Percentiles rank a stretch among this genome's conserved stretches.
phyloP scores from a whole-genome alignment of 2,797 vertebrate species.

The Adrianichthys oophorus region DNA sequence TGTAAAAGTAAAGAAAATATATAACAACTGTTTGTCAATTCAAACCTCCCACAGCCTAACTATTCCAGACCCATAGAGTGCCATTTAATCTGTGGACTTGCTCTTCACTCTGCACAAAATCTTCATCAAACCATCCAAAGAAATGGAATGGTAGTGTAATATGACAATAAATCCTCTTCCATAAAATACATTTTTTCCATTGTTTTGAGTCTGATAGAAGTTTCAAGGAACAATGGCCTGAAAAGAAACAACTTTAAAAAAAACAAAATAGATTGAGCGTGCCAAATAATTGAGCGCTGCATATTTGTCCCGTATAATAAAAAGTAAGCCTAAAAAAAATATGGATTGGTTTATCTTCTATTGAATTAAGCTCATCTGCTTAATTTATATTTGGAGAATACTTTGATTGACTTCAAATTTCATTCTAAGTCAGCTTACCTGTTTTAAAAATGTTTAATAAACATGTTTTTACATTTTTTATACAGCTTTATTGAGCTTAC shows the following conservation, averaged over 20 bases:
- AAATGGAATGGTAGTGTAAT: slow-evolving; percentile 36
- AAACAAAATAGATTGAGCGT: neutral
- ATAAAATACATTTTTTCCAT: slow-evolving; percentile 20
- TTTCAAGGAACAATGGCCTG: neutral
- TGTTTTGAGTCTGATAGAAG: slow-evolving; percentile 7
- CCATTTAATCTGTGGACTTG: slow-evolving; percentile 25
- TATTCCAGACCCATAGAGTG: slow-evolving; percentile 25
- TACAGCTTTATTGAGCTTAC: no score
- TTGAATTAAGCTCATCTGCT: slow-evolving; percentile 1
- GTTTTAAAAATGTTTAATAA: neutral
- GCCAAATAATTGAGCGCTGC: neutral
- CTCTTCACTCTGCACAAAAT: slow-evolving; percentile 14
- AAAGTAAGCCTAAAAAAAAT: no score
- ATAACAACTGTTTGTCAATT: slow-evolving; percentile 35
- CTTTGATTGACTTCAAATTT: no score
- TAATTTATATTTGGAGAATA: neutral
- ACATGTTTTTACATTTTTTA: neutral
- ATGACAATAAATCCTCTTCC: slow-evolving; percentile 15
- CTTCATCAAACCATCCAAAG: slow-evolving; percentile 10
- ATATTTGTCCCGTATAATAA: no score
- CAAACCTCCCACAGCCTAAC: slow-evolving; percentile 35
- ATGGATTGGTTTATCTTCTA: neutral
- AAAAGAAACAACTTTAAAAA: neutral
- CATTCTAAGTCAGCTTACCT: neutral
- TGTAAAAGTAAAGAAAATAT: slow-evolving; percentile 34